Base-by-base conservation (phyloP, 2,797 vertebrate species). In the Cyclura pinguis region DNA sequence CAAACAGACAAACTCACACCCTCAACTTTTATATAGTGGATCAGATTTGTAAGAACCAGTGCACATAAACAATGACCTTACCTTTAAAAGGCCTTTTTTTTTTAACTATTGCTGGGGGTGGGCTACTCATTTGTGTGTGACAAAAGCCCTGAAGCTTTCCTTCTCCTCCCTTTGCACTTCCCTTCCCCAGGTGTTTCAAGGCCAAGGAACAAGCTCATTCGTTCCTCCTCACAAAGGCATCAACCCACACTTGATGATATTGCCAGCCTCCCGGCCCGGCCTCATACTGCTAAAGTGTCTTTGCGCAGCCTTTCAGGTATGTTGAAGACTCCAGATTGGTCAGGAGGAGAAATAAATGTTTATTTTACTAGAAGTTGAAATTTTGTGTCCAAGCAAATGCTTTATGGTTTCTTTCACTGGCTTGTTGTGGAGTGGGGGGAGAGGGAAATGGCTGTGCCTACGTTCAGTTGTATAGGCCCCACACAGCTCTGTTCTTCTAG, bases 261-360 rank as follows among this genome's bases (percentile, higher is more conserved):
- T 7, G 6, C 42, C 69, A 64, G 38, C 57, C 92, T 50, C 50
- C 95, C 50, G 2, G 73, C 47, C 0, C 93, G 94, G 6, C 94
- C 96, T 0, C 96, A 94, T 92, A 97, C 97, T 0, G 94, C 96
- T 64, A 97, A 92, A 69, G 29, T 59, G 86, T 92, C 92, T 13
- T 90, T 85, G 0, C 91, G 84, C 94, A 96, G 91, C 92, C 86
- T 69, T 73, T 91, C 97, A 85, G 97, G 98, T 98, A 94, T 2
- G 72, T 73, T 47, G 20, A 42, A 2, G 2, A 1, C 14, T 76
- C 80, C 8, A 20, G 16, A 20, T 14, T 18, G 50, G 38, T 57
- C 55, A 13, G 10, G 9, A 1, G 27, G 32, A 62, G 27, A 16
- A 8, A 0, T 3, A 27, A 32, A 9, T 32, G 32, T 69, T 69